Evolutionary conservation across 1,140 invertebrate species (phyloP).

Genomic region (Chymomyza costata): DNA sequence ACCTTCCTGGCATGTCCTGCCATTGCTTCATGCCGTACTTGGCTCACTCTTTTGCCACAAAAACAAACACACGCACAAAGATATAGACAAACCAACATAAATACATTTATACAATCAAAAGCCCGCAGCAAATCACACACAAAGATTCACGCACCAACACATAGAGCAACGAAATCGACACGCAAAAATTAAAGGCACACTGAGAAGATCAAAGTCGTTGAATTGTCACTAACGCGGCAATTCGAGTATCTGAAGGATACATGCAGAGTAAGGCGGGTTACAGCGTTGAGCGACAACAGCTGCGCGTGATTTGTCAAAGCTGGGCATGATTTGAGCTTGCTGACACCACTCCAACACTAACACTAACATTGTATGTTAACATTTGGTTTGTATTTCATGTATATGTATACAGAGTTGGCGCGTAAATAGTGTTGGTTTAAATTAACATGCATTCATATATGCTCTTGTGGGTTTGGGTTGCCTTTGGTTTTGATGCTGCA

Average conservation of each 20-base stretch:
- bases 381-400: no score
- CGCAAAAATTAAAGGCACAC: constrained; percentile 55
- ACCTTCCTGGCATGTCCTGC: constrained; percentile 16
- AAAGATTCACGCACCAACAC: constrained; percentile 13
- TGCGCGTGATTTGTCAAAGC: constrained; percentile 65
- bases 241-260: constrained; percentile 25
- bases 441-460: no score
- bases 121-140: constrained; percentile 20
- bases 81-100: constrained; percentile 3
- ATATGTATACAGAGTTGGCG: no score
- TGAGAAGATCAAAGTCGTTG: constrained; percentile 69
- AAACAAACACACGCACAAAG: constrained; percentile 53
- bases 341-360: constrained; percentile 1
- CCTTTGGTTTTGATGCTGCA: constrained; percentile 3
- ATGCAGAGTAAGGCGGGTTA: constrained; percentile 12
- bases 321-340: constrained; percentile 34
- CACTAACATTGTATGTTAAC: no score
- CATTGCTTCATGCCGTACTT: no score
- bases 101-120: constrained; percentile 6
- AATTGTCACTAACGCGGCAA: constrained; percentile 57
- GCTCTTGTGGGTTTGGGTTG: no score
- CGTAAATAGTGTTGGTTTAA: no score
- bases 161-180: constrained; percentile 49
- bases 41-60: constrained; percentile 21
- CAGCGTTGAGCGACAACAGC: constrained; percentile 6